phyloP scores from a whole-genome alignment of 2,888 invertebrate genomes.

The Netelia virgata region DNA sequence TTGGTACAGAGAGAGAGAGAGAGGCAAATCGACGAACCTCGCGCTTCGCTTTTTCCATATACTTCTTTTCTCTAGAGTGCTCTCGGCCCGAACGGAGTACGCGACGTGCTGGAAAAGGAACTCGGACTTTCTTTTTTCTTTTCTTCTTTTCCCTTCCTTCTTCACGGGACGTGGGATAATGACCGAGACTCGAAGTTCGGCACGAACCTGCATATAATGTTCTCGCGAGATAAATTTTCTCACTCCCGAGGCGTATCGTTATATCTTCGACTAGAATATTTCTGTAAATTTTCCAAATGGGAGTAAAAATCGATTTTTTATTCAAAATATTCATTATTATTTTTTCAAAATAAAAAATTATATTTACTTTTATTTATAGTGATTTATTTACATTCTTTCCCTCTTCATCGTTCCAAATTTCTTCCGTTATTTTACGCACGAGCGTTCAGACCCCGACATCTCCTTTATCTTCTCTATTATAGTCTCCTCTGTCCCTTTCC shows the following conservation, averaged over 20 bases:
- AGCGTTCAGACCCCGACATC: constrained; percentile 14
- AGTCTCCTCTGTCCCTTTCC: not conserved
- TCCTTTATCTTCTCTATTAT: not conserved
- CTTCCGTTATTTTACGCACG: constrained; percentile 5
- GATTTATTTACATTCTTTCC: not conserved
- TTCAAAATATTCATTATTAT: not conserved
- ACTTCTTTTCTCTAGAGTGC: constrained; percentile 28
- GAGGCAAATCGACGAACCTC: constrained; percentile 29
- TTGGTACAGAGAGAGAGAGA: constrained; percentile 24
- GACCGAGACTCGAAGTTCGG: constrained; percentile 60
- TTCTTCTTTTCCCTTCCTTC: not conserved
- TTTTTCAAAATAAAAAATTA: too few species aligned
- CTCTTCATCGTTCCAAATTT: constrained; percentile 8
- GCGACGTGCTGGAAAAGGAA: constrained; percentile 27
- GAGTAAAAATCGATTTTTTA: constrained; percentile 1
- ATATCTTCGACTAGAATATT: not conserved
- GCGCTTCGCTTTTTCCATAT: constrained; percentile 36
- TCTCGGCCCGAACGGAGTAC: not conserved
- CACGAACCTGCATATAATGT: constrained; percentile 59
- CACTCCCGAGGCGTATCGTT: not conserved
- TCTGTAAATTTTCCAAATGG: not conserved
- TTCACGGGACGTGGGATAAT: constrained; percentile 59
- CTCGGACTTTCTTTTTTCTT: constrained; percentile 14
- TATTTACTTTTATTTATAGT: not conserved
- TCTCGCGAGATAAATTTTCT: constrained; percentile 3